phyloP scores from a whole-genome alignment of 2,888 invertebrate genomes.

The Anthophora plumipes region DNA sequence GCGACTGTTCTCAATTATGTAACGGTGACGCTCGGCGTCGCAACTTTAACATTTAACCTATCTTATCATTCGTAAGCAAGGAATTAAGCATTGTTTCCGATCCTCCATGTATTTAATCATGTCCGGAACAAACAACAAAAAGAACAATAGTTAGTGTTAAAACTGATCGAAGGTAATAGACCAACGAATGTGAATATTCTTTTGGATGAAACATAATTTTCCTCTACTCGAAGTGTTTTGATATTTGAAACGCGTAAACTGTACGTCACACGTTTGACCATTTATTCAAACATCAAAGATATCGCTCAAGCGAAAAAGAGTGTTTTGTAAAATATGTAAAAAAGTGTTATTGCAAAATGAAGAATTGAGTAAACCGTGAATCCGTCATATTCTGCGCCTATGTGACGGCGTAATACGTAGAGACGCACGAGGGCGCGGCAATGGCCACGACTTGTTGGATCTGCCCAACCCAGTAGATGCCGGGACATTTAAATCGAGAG shows the following conservation, averaged over 20 bases:
- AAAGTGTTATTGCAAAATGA: neutral
- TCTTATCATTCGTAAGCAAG: slow-evolving; percentile 23
- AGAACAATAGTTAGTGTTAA: neutral
- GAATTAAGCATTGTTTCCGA: slow-evolving; percentile 30
- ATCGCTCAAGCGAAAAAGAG: neutral
- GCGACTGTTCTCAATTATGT: slow-evolving; percentile 55
- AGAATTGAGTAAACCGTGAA: neutral
- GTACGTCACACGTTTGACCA: too few relatives aligned
- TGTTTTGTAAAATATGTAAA: neutral
- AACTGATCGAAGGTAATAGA: too few relatives aligned
- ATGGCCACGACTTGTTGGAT: slow-evolving; percentile 62
- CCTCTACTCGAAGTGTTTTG: too few relatives aligned
- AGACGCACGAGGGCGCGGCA: slow-evolving; percentile 63
- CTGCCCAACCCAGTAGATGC: slow-evolving; percentile 75
- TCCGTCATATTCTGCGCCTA: slow-evolving; percentile 31
- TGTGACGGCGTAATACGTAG: slow-evolving; percentile 25
- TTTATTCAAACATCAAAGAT: too few relatives aligned
- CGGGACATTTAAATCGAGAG: slow-evolving; percentile 75
- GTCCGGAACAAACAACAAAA: too few relatives aligned
- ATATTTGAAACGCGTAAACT: too few relatives aligned
- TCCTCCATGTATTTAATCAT: neutral
- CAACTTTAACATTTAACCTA: slow-evolving; percentile 53
- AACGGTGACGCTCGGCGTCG: slow-evolving; percentile 44
- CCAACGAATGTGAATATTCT: too few relatives aligned
- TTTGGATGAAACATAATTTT: too few relatives aligned